Conservation (phyloP, 2,113 vertebrate species). For the Cyanocitta stelleri region DNA sequence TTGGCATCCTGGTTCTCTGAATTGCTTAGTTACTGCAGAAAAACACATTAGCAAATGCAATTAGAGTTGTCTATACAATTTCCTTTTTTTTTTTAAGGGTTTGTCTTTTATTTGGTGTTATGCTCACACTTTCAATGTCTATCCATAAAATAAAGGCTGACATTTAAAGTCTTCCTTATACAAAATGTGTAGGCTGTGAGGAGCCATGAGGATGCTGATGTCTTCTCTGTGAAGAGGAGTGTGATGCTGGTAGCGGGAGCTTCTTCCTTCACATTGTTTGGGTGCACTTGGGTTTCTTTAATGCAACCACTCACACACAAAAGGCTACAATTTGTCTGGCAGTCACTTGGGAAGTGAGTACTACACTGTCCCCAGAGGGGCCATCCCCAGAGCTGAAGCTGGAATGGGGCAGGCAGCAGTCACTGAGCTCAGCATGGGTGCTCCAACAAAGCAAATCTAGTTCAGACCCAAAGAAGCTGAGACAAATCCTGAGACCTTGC, state of each 20-base stretch:
- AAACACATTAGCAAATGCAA: not conserved
- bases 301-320: not conserved
- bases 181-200: not conserved
- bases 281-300: not conserved
- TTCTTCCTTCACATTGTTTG: not conserved
- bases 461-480: not conserved
- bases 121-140: not conserved
- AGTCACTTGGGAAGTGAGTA: not conserved
- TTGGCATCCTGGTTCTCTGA: not conserved
- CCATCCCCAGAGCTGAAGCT: not conserved
- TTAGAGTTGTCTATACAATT: not conserved
- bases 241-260: rapidly evolving
- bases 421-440: not conserved
- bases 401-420: not conserved
- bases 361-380: not conserved
- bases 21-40: not conserved
- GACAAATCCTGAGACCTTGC: not conserved
- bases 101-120: not conserved
- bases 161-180: not conserved
- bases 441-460: not conserved
- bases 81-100: not conserved
- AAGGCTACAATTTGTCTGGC: not conserved
- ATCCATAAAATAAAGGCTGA: not conserved
- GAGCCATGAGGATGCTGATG: not conserved
- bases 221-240: not conserved